Base-by-base conservation (phyloP, 2,797 vertebrate species). In the Nannoperca obscura region DNA sequence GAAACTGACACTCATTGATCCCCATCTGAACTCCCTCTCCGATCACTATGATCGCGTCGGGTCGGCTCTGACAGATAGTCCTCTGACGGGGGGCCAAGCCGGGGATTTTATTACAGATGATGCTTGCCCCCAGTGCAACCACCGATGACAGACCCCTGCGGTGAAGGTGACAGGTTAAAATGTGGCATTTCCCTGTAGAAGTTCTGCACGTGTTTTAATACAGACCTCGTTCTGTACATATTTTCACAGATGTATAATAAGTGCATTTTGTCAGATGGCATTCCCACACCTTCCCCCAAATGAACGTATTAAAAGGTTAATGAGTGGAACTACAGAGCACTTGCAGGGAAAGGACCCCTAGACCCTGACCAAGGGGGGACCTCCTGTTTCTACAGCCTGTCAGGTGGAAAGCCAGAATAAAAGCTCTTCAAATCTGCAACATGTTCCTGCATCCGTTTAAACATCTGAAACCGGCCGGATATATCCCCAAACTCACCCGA, bases 41-140 rank as follows among this genome's bases (percentile, higher is more conserved):
- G 87, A 99, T 98, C 94, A 98, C 97, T 79, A 99, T 98, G 93
- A 99, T 99, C 73, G 97, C 97, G 91, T 99, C 97, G 2, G 98
- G 98, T 59, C 98, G 95, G 95, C 97, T 99, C 95, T 99, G 97
- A 93, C 98, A 99, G 96, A 99, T 99, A 2, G 97, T 98, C 94
- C 98, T 93, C 95, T 99, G 98, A 78, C 98, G 95, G 74, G 98
- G 97, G 46, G 97, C 97, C 83, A 99, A 91, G 50, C 98, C 98
- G 10, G 98, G 98, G 92, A 99, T 99, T 92, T 99, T 99, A 89
- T 98, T 99, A 80, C 98, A 99, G 95, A 99, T 99, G 93, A 99
- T 97, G 93, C 97, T 98, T 50, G 97, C 97, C 85, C 98, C 97
- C 92, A 99, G 94, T 64, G 98, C 97, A 62, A 98, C 97, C 94